Evolutionary conservation across 2,797 vertebrate species (phyloP).

Genomic region (Sebastes ruberrimus): DNA sequence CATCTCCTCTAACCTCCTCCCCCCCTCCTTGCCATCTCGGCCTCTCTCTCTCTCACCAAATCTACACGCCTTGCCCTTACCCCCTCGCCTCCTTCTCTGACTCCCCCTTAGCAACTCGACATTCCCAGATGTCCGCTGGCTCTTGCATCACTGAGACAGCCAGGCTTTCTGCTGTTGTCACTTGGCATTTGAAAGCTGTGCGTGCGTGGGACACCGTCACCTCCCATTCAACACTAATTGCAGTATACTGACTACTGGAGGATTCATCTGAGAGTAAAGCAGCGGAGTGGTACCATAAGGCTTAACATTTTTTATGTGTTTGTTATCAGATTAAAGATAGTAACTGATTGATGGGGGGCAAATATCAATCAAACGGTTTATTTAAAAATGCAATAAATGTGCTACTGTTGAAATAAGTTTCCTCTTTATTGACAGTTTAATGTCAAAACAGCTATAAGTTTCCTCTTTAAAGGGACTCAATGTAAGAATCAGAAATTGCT

Average conservation of each 20-base stretch:
- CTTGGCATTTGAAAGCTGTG: conserved; percentile 66
- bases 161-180: conserved; percentile 57
- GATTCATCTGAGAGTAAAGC: conserved; percentile 21
- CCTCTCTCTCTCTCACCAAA: neutral
- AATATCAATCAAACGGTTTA: neutral
- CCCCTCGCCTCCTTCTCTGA: neutral
- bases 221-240: conserved; percentile 57
- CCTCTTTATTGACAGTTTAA: too few relatives aligned
- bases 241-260: conserved; percentile 25
- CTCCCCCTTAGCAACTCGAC: conserved; percentile 41
- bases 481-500: too few relatives aligned
- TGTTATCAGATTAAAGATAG: neutral
- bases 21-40: neutral
- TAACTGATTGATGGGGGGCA: neutral
- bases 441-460: too few relatives aligned
- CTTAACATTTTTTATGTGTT: neutral
- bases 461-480: too few relatives aligned
- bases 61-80: neutral
- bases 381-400: neutral
- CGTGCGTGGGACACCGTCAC: conserved; percentile 44
- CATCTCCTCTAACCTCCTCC: conserved; percentile 17
- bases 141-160: conserved; percentile 56
- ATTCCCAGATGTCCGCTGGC: conserved; percentile 67
- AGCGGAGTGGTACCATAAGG: neutral
- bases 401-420: neutral